Evolutionary conservation across 1,140 invertebrate genomes (phyloP).

Genomic region (Coptotermes formosanus): DNA sequence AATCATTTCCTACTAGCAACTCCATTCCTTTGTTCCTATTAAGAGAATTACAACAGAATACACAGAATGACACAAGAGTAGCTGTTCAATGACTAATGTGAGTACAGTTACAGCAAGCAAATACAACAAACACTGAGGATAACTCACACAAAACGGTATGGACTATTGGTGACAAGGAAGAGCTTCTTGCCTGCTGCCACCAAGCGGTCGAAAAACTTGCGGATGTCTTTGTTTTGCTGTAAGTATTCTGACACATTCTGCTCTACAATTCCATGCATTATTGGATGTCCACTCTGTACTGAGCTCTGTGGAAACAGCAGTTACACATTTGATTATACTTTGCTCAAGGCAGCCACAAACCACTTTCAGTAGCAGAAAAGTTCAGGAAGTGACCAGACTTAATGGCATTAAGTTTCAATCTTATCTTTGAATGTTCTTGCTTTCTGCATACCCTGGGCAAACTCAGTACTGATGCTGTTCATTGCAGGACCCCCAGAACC

Average conservation of each 20-base stretch:
- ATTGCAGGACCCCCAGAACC: no score
- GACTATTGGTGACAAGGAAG: constrained; percentile 96
- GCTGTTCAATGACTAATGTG: background rate
- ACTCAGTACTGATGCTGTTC: no score
- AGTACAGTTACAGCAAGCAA: background rate
- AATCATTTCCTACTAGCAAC: constrained; percentile 83
- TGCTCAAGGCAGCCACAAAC: no score
- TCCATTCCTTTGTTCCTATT: constrained; percentile 87
- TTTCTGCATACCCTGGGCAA: no score
- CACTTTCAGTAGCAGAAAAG: no score
- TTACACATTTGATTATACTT: no score
- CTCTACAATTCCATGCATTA: constrained; percentile 86
- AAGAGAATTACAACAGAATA: background rate
- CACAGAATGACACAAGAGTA: background rate
- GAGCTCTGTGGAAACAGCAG: constrained; percentile 63
- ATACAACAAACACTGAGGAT: background rate
- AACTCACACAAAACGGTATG: constrained; percentile 94
- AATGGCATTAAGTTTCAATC: no score
- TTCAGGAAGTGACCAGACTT: no score
- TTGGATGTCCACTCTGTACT: constrained; percentile 83
- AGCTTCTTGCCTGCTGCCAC: constrained; percentile 78
- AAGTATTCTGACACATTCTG: constrained; percentile 78
- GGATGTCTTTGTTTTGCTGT: constrained; percentile 72
- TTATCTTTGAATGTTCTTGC: no score
- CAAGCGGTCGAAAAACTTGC: constrained; percentile 74